A percentile compares a stretch with the other conserved stretches of the same genome.
These are phyloP conservation scores for Crotalus horridus DNA, from an alignment of 2,113 vertebrate species.

Conservation along the genomic window DNA sequence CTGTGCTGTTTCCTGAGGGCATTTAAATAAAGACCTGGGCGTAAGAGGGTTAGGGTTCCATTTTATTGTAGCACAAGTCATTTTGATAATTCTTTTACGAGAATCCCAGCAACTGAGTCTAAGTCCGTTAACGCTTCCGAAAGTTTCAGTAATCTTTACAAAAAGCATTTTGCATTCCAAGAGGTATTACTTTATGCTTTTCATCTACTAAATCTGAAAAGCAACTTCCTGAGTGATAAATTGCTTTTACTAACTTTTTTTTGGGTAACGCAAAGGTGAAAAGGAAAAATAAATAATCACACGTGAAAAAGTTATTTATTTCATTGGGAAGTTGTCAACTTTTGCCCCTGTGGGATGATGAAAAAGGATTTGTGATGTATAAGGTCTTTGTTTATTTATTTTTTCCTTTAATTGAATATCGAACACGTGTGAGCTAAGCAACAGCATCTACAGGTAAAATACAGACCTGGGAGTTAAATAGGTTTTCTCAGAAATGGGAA, in stretches of 20 bases:
- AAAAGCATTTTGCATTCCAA: constrained; percentile 44
- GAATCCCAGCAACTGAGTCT: constrained; percentile 29
- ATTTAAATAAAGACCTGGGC: constrained; percentile 32
- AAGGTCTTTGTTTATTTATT: constrained; percentile 44
- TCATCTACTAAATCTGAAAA: constrained; percentile 53
- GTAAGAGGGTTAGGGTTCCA: constrained; percentile 14
- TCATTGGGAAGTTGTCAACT: constrained; percentile 51
- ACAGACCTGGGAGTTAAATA: background rate
- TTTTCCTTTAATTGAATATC: constrained; percentile 54
- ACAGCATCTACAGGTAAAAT: constrained; percentile 37
- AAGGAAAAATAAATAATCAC: constrained; percentile 12
- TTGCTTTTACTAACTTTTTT: constrained; percentile 32
- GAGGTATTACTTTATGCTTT: constrained; percentile 55
- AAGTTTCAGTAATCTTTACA: constrained; percentile 66
- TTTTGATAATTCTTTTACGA: background rate
- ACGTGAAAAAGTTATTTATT: constrained; percentile 44
- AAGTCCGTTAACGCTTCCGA: constrained; percentile 33
- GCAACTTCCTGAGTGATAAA: constrained; percentile 56
- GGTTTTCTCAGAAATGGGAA: constrained; percentile 18
- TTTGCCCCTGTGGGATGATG: constrained; percentile 35
- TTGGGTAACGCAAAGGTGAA: constrained; percentile 55
- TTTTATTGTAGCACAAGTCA: constrained; percentile 2
- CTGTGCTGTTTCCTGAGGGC: constrained; percentile 10
- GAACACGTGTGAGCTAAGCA: constrained; percentile 28
- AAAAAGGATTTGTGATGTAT: constrained; percentile 31